phyloP scores from a whole-genome alignment of 2,888 invertebrate species.

The Ectemnius lituratus region DNA sequence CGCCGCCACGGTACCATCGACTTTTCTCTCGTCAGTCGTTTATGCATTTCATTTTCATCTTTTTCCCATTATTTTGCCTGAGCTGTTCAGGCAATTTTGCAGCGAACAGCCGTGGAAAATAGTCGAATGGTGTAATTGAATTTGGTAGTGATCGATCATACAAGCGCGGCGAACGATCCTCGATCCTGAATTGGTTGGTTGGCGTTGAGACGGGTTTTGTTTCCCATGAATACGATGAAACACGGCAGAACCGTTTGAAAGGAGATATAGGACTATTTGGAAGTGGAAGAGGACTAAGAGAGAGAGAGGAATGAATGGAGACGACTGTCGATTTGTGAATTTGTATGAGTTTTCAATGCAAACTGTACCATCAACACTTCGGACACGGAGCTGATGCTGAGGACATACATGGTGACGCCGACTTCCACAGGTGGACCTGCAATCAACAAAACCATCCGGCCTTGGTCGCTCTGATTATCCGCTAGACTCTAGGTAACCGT shows the following conservation, averaged over 20 bases:
- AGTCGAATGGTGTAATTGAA: not conserved
- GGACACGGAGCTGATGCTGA: slow-evolving; percentile 98
- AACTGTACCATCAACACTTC: slow-evolving; percentile 97
- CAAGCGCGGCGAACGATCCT: slow-evolving; percentile 9
- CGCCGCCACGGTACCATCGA: slow-evolving; percentile 29
- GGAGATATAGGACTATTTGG: too few relatives aligned
- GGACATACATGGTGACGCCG: slow-evolving; percentile 98
- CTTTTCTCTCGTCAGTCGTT: not conserved
- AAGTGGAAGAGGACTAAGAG: slow-evolving; percentile 5
- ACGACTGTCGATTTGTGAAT: slow-evolving; percentile 67
- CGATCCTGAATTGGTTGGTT: not conserved
- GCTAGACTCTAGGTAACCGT: slow-evolving; percentile 55
- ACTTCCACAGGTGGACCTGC: slow-evolving; percentile 98
- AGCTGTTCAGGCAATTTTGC: not conserved
- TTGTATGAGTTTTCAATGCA: slow-evolving; percentile 70
- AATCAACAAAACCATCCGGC: slow-evolving; percentile 80
- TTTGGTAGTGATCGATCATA: slow-evolving; percentile 21
- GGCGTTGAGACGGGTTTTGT: slow-evolving; percentile 15
- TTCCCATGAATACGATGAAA: slow-evolving; percentile 6
- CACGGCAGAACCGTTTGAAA: not conserved
- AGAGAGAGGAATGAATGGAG: slow-evolving; percentile 46
- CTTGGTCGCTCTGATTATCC: slow-evolving; percentile 70
- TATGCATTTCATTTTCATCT: not conserved
- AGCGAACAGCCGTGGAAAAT: too few relatives aligned
- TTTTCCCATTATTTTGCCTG: not conserved